phyloP scores from a whole-genome alignment of 2,113 vertebrate species.

The Notiomystis cincta region DNA sequence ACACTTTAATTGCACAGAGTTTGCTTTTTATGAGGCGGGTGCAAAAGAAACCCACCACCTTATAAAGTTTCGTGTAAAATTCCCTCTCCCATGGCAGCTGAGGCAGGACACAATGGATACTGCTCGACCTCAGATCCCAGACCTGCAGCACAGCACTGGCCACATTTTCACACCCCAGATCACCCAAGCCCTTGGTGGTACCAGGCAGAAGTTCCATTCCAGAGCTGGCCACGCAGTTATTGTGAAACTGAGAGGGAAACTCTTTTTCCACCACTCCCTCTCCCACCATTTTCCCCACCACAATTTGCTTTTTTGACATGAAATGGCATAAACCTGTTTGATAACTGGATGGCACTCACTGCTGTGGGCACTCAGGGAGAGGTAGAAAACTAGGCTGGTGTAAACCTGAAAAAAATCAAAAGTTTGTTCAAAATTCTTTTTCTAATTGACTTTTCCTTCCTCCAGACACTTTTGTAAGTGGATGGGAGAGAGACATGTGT shows the following conservation, averaged over 20 bases:
- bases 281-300: neutral
- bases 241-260: neutral
- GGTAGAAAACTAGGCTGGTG: neutral
- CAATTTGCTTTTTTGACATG: neutral
- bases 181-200: neutral
- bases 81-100: neutral
- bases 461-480: neutral
- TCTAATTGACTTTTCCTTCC: neutral
- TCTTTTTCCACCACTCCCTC: neutral
- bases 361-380: neutral
- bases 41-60: neutral
- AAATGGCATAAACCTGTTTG: neutral
- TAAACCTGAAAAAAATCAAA: neutral
- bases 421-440: neutral
- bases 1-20: neutral
- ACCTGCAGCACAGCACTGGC: neutral
- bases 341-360: neutral
- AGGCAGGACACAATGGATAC: fast-evolving
- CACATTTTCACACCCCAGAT: neutral
- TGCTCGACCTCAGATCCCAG: neutral
- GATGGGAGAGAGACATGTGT: neutral
- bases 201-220: neutral
- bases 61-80: neutral
- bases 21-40: neutral
- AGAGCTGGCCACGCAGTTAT: neutral